Evolutionary conservation across 1,140 invertebrate species (phyloP).

Genomic region (Euborellia annulipes): DNA sequence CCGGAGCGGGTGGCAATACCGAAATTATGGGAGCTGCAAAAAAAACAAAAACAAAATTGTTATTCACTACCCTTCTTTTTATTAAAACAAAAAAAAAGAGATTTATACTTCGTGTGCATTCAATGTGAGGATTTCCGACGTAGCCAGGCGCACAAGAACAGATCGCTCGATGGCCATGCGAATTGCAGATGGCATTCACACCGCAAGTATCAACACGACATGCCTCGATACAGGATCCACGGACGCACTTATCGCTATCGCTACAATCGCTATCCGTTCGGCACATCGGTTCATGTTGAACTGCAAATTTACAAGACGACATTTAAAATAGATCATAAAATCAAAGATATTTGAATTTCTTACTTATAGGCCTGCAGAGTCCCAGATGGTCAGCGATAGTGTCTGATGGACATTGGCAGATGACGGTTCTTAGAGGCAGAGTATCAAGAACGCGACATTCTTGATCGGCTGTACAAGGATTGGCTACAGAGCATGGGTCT

Average conservation of each 20-base stretch:
- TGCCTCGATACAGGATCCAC: slow-evolving; percentile 60
- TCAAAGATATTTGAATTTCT: slow-evolving; percentile 6
- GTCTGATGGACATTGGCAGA: slow-evolving; percentile 64
- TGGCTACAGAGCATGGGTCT: slow-evolving; percentile 52
- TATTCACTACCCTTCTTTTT: too few species aligned
- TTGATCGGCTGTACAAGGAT: slow-evolving; percentile 55
- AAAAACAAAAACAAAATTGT: neutral
- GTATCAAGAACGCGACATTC: slow-evolving; percentile 63
- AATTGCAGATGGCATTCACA: slow-evolving; percentile 65
- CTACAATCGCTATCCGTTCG: slow-evolving; percentile 55
- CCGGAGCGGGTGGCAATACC: slow-evolving; percentile 31
- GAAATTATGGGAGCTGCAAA: slow-evolving; percentile 31
- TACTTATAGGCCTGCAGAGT: slow-evolving; percentile 42
- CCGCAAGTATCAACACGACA: slow-evolving; percentile 64
- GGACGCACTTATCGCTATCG: slow-evolving; percentile 50
- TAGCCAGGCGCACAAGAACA: slow-evolving; percentile 66
- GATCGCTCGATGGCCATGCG: slow-evolving; percentile 51
- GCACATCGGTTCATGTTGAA: slow-evolving; percentile 39
- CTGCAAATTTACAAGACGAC: slow-evolving; percentile 15
- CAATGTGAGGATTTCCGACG: slow-evolving; percentile 63
- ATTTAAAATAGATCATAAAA: neutral
- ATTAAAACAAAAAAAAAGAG: slow-evolving; percentile 1
- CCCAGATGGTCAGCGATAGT: slow-evolving; percentile 43
- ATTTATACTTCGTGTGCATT: slow-evolving; percentile 45
- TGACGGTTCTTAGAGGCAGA: slow-evolving; percentile 57